phyloP scores from a whole-genome alignment of 2,888 invertebrate genomes.

The Rapana venosa region DNA sequence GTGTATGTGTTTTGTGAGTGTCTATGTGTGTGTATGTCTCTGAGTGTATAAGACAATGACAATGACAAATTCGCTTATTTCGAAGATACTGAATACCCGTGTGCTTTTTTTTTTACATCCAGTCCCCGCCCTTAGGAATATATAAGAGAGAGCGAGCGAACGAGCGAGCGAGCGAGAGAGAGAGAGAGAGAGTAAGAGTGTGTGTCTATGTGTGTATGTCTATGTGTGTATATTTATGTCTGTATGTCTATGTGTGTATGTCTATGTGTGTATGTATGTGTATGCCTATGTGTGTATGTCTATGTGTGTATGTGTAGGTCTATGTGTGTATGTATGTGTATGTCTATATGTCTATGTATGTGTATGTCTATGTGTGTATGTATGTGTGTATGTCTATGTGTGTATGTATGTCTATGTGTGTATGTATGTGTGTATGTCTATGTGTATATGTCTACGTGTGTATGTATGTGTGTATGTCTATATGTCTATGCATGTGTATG shows the following conservation, averaged over 20 bases:
- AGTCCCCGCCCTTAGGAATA: too few species aligned
- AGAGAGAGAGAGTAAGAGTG: too few species aligned
- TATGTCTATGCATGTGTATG: background rate
- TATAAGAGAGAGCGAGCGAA: too few species aligned
- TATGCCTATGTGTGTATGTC: too few species aligned
- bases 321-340: background rate
- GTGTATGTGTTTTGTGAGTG: too few species aligned
- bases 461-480: background rate
- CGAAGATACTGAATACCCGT: too few species aligned
- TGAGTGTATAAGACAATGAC: too few species aligned
- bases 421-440: background rate
- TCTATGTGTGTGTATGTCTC: too few species aligned
- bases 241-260: background rate
- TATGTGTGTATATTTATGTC: background rate
- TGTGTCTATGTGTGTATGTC: background rate
- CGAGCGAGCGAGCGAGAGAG: too few species aligned
- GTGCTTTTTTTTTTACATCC: too few species aligned
- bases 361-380: background rate
- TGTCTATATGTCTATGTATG: background rate
- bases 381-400: background rate
- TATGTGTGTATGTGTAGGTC: too few species aligned
- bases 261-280: background rate
- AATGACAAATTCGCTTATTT: too few species aligned
- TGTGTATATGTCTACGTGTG: background rate
- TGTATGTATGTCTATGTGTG: background rate